Evolutionary conservation across 2,888 invertebrate genomes (phyloP).

Genomic region (Willowsia nigromaculata): DNA sequence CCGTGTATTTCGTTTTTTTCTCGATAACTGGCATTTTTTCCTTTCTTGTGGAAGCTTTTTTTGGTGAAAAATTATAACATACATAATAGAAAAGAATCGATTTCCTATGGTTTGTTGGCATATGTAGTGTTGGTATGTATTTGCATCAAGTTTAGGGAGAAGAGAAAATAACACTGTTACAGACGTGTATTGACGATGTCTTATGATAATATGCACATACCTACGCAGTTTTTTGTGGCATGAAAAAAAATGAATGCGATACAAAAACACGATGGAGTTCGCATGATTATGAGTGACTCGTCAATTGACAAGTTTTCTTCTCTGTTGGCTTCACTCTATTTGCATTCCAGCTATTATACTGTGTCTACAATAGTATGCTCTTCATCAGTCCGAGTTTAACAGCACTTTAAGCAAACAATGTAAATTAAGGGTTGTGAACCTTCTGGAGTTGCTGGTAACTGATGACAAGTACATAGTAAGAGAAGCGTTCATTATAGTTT

Average conservation of each 20-base stretch:
- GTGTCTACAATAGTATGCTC: neutral
- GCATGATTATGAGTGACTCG: neutral
- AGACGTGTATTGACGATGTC: neutral
- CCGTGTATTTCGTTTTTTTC: constrained; percentile 32
- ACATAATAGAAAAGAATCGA: constrained; percentile 74
- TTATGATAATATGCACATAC: neutral
- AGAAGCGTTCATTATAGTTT: too few species aligned
- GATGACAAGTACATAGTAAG: too few species aligned
- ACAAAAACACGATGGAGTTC: neutral
- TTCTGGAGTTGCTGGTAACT: too few species aligned
- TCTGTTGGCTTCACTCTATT: neutral
- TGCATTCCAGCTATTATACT: neutral
- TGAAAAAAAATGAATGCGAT: neutral
- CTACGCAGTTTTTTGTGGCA: neutral
- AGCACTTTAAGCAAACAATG: too few species aligned
- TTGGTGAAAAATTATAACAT: constrained; percentile 73
- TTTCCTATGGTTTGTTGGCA: constrained; percentile 50
- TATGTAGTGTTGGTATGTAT: neutral
- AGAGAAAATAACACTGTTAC: neutral
- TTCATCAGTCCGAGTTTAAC: too few species aligned
- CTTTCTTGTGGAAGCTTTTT: constrained; percentile 30
- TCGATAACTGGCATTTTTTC: constrained; percentile 36
- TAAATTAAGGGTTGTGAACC: too few species aligned
- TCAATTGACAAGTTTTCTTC: neutral
- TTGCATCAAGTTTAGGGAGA: neutral